Base-by-base conservation (phyloP, 2,888 invertebrate species). In the Cantharis nigra region DNA sequence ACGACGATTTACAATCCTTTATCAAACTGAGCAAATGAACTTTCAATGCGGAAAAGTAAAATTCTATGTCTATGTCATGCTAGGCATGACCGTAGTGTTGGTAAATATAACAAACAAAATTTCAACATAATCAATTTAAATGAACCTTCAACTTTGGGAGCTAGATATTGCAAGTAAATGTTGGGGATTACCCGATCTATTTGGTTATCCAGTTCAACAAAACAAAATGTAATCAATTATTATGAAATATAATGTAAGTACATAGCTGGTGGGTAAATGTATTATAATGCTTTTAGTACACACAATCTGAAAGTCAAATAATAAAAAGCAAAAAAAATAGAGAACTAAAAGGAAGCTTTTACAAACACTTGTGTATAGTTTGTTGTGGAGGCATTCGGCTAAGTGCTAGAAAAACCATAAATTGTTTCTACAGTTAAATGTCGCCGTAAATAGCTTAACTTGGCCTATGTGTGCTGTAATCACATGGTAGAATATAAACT, bases 401-500 rank as follows among this genome's bases (percentile, higher is more conserved):
- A 18, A 65, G 23, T 65, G 18, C 65, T 20, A 20, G 65, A 18
- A 65, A 23, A 23, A 65, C 13, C 16, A 20, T 11, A 18, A 20
- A 23, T 65, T 65, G 23, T 9, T 65, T 18, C 65, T 65, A 23
- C 9, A n/a, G 18, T 65, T 65, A 23, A 65, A 65, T 65, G 65
- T 65, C 65, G 65, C n/a, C 28, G 69, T 69, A 28, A 69, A 69
- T 69, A 16, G 30, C 30, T n/a, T 23, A 33, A 18, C 69, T 28
- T 18, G 7, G 33, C 13, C 33, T 33, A n/a, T 33, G 33, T n/a
- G n/a, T 49, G 33, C 33, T n/a, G 28, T 18, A 20, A 73, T 73
- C 73, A 33, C 62, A 73, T 26, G 67, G 23, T 20, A 62, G 10
- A 69, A 73, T 69, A 69, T 49, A 67, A 73, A 73, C 73, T 62